These are phyloP conservation scores for Acinonyx jubatus DNA, from an alignment of 2,113 vertebrate species.

Conservation along the genomic window DNA sequence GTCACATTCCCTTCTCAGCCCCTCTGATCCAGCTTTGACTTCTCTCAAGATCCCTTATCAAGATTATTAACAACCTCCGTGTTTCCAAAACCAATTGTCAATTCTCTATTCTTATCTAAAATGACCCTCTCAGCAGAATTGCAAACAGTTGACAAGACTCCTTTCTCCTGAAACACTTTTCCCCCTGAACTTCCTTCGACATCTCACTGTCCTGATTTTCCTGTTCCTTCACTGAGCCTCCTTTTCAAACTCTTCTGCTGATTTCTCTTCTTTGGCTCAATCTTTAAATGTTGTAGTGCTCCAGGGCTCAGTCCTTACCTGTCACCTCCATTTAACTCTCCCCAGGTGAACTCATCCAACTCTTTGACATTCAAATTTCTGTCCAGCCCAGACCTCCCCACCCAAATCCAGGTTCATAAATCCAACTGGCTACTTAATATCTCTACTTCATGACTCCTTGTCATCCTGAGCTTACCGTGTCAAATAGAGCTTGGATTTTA, in stretches of 20 bases:
- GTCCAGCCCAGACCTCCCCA: background rate
- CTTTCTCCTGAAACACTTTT: slow-evolving; percentile 32
- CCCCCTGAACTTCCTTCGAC: background rate
- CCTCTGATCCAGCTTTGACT: background rate
- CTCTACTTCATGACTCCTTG: background rate
- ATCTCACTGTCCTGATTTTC: background rate
- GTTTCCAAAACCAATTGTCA: slow-evolving; percentile 38
- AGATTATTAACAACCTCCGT: background rate
- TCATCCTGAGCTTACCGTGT: background rate
- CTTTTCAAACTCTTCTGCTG: background rate
- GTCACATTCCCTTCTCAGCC: background rate
- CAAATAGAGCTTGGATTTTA: background rate
- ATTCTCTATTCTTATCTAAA: slow-evolving; percentile 33
- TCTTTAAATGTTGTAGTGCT: background rate
- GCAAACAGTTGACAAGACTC: background rate
- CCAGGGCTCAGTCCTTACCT: background rate
- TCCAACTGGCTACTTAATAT: background rate
- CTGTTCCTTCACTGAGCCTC: background rate
- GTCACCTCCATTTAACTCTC: background rate
- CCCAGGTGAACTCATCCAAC: background rate
- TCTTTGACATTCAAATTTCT: background rate
- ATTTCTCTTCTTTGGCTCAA: slow-evolving; percentile 8
- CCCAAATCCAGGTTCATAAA: slow-evolving; percentile 34
- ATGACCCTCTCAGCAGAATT: background rate
- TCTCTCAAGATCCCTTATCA: background rate